These are phyloP conservation scores for Entosphenus tridentatus DNA, from an alignment of 2,113 vertebrate species.

Conservation along the genomic window DNA sequence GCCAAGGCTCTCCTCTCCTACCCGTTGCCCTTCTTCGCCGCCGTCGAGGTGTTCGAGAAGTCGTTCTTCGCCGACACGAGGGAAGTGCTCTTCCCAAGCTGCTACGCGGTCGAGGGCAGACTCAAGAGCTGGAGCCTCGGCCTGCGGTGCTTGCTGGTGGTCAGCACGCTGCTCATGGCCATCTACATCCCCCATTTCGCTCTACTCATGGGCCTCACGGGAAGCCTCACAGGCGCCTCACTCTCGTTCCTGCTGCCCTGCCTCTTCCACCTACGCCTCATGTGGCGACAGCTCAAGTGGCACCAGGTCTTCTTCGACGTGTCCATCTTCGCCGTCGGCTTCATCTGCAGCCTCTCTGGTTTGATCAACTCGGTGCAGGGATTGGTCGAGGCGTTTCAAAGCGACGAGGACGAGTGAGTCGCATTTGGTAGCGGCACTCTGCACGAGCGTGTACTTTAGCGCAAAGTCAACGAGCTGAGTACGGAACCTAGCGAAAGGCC, in stretches of 20 bases:
- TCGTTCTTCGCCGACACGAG: slow-evolving; percentile 16
- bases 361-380: slow-evolving; percentile 31
- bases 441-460: too few species aligned
- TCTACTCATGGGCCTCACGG: slow-evolving; percentile 36
- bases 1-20: slow-evolving; percentile 38
- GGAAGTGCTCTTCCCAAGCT: not conserved
- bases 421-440: too few species aligned
- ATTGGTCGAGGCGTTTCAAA: slow-evolving; percentile 19
- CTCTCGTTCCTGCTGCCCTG: slow-evolving; percentile 40
- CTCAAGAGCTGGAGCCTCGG: slow-evolving; percentile 12
- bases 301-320: slow-evolving; percentile 24
- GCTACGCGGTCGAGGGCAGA: slow-evolving; percentile 9
- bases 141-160: slow-evolving; percentile 23
- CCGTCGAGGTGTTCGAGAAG: slow-evolving; percentile 26
- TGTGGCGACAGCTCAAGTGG: slow-evolving; percentile 21
- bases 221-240: slow-evolving; percentile 29
- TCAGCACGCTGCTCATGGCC: slow-evolving; percentile 30
- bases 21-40: slow-evolving; percentile 36
- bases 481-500: too few species aligned
- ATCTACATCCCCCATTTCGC: slow-evolving; percentile 32
- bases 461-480: too few species aligned
- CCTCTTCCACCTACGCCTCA: slow-evolving; percentile 37
- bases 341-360: slow-evolving; percentile 30
- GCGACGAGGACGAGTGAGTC: not conserved
- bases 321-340: slow-evolving; percentile 27